A percentile compares a stretch with the other conserved stretches of the same genome.
phyloP scores from a whole-genome alignment of 2,797 vertebrate species.

The Phataginus tricuspis region DNA sequence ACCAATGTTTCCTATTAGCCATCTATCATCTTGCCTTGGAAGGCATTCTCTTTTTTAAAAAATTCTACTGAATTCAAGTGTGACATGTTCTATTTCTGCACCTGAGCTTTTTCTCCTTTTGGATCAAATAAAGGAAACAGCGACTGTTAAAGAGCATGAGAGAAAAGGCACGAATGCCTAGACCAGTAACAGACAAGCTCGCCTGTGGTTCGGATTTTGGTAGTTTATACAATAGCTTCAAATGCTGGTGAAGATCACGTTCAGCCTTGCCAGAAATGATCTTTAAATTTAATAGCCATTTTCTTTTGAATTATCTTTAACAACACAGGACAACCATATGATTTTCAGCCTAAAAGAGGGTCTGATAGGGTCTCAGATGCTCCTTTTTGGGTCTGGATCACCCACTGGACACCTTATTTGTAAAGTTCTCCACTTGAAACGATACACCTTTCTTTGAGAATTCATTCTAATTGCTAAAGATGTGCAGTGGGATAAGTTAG shows the following conservation, averaged over 20 bases:
- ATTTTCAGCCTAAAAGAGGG: conserved; percentile 25
- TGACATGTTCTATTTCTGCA: conserved; percentile 64
- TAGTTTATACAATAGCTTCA: conserved; percentile 69
- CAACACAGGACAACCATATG: conserved; percentile 15
- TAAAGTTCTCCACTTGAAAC: not conserved
- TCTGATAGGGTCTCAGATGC: not conserved
- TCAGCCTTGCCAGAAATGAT: conserved; percentile 56
- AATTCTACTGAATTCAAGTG: conserved; percentile 56
- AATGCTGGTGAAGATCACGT: conserved; percentile 39
- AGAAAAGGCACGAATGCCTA: conserved; percentile 7
- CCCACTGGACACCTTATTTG: not conserved
- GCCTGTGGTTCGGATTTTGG: conserved; percentile 55
- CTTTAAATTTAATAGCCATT: conserved; percentile 74
- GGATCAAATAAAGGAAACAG: conserved; percentile 59
- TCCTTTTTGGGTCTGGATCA: not conserved
- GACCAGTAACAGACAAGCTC: conserved; percentile 32
- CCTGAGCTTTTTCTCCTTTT: conserved; percentile 45
- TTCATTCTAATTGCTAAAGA: not conserved
- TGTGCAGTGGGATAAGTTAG: not conserved
- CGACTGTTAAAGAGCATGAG: conserved; percentile 51
- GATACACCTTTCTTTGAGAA: not conserved
- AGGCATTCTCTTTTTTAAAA: not conserved
- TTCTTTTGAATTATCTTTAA: conserved; percentile 65
- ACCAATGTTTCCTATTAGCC: conserved; percentile 38
- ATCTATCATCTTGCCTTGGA: conserved; percentile 66